Evolutionary conservation across 2,797 vertebrate species (phyloP).

Genomic region (Serranus cabrilla): DNA sequence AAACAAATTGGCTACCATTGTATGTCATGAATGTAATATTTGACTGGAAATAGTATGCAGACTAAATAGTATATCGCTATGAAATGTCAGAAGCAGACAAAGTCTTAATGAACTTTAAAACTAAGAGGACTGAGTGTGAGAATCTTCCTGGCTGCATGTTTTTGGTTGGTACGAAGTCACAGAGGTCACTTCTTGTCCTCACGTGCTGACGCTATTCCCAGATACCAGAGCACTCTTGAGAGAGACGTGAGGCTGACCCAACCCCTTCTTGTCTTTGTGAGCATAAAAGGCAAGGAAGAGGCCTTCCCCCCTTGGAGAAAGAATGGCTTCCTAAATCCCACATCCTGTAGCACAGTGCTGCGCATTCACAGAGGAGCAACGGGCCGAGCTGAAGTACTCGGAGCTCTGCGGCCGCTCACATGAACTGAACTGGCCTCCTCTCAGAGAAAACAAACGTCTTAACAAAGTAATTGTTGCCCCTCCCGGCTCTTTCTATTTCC

Average conservation of each 20-base stretch:
- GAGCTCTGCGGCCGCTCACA: conserved; percentile 37
- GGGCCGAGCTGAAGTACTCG: conserved; percentile 40
- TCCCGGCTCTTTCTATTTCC: neutral
- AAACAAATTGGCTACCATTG: too few relatives aligned
- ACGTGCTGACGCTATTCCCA: conserved; percentile 68
- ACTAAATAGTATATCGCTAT: too few relatives aligned
- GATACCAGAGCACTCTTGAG: conserved; percentile 75
- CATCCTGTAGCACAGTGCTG: conserved; percentile 73
- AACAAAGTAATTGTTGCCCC: conserved; percentile 42
- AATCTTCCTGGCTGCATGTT: conserved; percentile 41
- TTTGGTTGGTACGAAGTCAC: conserved; percentile 53
- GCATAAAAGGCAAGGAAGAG: conserved; percentile 84
- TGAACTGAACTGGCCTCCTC: conserved; percentile 53
- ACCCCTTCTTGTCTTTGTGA: conserved; percentile 84
- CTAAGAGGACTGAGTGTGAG: conserved; percentile 18
- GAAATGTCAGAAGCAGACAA: too few relatives aligned
- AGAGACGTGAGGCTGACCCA: conserved; percentile 70
- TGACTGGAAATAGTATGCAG: too few relatives aligned
- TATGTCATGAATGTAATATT: too few relatives aligned
- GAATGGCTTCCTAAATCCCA: conserved; percentile 74
- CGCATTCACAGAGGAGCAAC: conserved; percentile 62
- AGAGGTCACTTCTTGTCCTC: conserved; percentile 70
- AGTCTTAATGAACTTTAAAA: too few relatives aligned
- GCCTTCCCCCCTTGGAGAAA: conserved; percentile 74
- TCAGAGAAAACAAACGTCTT: conserved; percentile 53